phyloP scores from a whole-genome alignment of 2,888 invertebrate species.

The Buathra laborator region DNA sequence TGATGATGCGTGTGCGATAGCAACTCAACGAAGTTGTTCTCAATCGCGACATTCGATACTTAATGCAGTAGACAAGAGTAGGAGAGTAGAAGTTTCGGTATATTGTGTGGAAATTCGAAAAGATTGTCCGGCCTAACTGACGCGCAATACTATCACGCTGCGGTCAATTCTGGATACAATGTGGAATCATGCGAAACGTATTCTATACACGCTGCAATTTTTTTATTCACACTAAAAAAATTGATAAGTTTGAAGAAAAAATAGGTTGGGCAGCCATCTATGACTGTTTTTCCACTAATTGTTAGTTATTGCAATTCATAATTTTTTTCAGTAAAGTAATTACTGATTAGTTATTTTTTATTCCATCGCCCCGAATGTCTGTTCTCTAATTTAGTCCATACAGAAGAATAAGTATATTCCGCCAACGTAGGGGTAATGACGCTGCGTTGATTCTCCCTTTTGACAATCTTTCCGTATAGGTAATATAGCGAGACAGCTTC shows the following conservation, averaged over 20 bases:
- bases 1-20: constrained; percentile 6
- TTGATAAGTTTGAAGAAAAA: too few relatives aligned
- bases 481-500: constrained; percentile 17
- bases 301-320: background rate
- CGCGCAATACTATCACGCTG: too few relatives aligned
- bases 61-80: too few relatives aligned
- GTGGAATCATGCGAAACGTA: too few relatives aligned
- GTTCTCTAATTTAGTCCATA: constrained; percentile 31
- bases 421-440: constrained; percentile 22
- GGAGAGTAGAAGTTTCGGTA: too few relatives aligned
- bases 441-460: background rate
- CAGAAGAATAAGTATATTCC: constrained; percentile 25
- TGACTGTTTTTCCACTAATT: too few relatives aligned
- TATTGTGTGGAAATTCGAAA: too few relatives aligned
- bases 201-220: too few relatives aligned
- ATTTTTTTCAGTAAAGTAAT: background rate
- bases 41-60: background rate
- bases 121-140: too few relatives aligned
- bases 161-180: too few relatives aligned
- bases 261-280: too few relatives aligned
- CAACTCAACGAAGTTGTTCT: background rate
- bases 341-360: background rate
- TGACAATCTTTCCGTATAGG: constrained; percentile 37
- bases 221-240: too few relatives aligned
- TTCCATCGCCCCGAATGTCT: background rate